Evolutionary conservation across 2,797 vertebrate species (phyloP).

Genomic region (Florisuga fusca): DNA sequence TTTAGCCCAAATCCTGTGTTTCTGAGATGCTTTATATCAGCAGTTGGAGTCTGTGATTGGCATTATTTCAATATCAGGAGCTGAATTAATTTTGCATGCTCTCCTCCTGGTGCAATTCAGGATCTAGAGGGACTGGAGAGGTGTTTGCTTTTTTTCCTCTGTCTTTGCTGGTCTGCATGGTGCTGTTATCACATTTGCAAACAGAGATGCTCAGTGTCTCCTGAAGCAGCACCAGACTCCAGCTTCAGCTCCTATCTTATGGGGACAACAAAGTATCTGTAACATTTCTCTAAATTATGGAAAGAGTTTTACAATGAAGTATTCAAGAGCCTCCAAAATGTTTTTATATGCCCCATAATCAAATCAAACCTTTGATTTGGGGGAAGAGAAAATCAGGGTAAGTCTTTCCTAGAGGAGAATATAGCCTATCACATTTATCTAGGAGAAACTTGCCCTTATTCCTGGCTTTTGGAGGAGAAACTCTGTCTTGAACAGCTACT

Average conservation of each 20-base stretch:
- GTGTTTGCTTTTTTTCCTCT: not conserved
- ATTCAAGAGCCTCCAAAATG: not conserved
- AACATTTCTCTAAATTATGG: not conserved
- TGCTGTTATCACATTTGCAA: not conserved
- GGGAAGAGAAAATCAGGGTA: not conserved
- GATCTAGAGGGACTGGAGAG: not conserved
- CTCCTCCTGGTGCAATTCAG: not conserved
- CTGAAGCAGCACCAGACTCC: not conserved
- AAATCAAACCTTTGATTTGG: not conserved
- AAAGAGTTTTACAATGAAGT: not conserved
- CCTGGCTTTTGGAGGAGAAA: not conserved
- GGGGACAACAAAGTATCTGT: not conserved
- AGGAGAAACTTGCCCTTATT: not conserved
- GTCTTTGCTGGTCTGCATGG: not conserved
- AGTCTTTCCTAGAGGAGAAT: not conserved
- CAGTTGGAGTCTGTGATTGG: not conserved
- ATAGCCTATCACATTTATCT: not conserved
- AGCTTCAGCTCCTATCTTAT: not conserved
- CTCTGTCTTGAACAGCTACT: conserved; percentile 19
- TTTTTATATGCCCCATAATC: not conserved
- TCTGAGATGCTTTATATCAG: not conserved
- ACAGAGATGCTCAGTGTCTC: not conserved
- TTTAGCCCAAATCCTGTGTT: not conserved
- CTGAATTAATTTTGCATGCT: not conserved
- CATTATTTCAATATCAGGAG: not conserved